Base-by-base conservation (phyloP, 2,888 invertebrate genomes). In the Anagyrus pseudococci region DNA sequence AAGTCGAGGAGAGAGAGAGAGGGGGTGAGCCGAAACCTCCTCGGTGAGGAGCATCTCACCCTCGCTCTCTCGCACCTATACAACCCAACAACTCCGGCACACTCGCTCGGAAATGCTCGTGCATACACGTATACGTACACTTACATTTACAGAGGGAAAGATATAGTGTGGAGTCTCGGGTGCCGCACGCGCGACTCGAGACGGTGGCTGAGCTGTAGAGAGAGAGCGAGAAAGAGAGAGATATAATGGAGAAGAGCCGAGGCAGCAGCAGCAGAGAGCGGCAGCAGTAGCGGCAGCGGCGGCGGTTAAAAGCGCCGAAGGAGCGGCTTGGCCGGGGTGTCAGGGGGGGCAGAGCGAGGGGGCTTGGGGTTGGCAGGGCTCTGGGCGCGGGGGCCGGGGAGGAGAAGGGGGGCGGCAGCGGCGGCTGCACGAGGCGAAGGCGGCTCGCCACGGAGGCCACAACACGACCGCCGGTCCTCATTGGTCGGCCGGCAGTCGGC, bases 391-490 rank as follows among this genome's bases (percentile, higher is more conserved):
- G 40, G 10, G 26, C 47, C 33, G 20, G n/a, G n/a, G 26, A 47
- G 37, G 48, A 57, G 55, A 46, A 37, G 60, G 15, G 61, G 49
- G 50, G 60, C 44, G 59, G 50, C 56, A 54, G 70, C 69, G 67
- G 62, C 66, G 64, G 57, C 62, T 67, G 22, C 75, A 29, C 25
- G 74, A 73, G 73, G 73, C 75, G 78, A 80, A 79, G 80, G 80
- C 80, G 80, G 80, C 80, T 76, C 77, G 80, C 80, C 80, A 72
- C 80, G 75, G 77, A 76, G 79, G 80, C 80, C 80, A 79, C 80
- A 80, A 80, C 80, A 80, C 80, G 77, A 80, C 80, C 80, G 76
- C 80, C 73, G 73, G 77, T 77, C 78, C 78, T 75, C 68, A 71
- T 67, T 67, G 67, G 67, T 67, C 57, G 64, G 47, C 43, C 37